Evolutionary conservation across 2,797 vertebrate genomes (phyloP), one percentile per base, ranked within the genome.

Genomic region (Podargus strigoides): DNA sequence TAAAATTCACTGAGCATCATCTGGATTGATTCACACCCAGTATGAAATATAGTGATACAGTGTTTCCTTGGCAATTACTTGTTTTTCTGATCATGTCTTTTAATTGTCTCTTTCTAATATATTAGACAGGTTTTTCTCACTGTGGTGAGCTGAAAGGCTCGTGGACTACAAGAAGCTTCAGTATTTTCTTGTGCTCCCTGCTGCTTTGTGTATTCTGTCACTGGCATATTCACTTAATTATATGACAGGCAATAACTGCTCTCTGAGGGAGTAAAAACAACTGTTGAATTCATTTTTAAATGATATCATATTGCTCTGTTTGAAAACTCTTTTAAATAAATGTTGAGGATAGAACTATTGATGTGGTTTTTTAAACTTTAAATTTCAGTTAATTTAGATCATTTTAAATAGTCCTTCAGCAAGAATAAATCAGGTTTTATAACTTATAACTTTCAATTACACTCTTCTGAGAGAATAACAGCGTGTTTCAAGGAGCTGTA

Each of bases 351-450:
- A 70, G 76, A 84, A 68, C 87, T 96, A 85, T 82, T 96, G 91
- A 96, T 94, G 92, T 89, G 81, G 17, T n/a, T 70, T 70, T 93
- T 95, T 89, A 94, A 96, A 94, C 75, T 89, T 96, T 82, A 96
- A 93, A 93, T 78, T 97, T 95, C 93, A 68, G 89, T 73, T 93
- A 92, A 85, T 94, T 97, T 87, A 86, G 94, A 96, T 95, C 56
- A 90, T 96, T 96, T 96, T 79, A 96, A 96, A 96, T 69, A 95
- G 83, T 96, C 89, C 83, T 97, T 96, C 87, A 95, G 90, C 76
- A 91, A 90, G 89, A 96, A 94, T 86, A 97, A 95, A 97, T 96
- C 82, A 93, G 90, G 55, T 97, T 95, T 97, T 94, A 93, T 95
- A 93, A 95, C 90, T 77, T 96, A 95, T 59, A 96, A 96, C 87